Conservation (phyloP, 2,888 invertebrate genomes). For the Clusia tigrina region DNA sequence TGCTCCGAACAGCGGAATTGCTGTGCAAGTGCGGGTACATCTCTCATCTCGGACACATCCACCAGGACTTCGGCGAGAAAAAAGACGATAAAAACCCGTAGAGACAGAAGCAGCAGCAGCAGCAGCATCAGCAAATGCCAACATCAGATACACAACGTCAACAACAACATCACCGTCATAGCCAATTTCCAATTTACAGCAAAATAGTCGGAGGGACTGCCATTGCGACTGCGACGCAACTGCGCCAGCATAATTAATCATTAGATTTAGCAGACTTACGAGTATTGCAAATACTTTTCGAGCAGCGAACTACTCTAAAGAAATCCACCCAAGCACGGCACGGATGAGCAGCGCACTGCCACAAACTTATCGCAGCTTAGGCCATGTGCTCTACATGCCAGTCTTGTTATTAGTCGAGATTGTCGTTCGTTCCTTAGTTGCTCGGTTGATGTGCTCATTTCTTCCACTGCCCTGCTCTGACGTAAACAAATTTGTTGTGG, state of each 20-base stretch:
- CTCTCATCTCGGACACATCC: too few relatives aligned
- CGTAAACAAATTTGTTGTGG: not conserved
- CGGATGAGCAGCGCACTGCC: not conserved
- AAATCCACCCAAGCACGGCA: constrained; percentile 45
- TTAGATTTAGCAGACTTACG: constrained; percentile 60
- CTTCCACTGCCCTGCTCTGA: constrained; percentile 26
- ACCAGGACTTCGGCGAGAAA: too few relatives aligned
- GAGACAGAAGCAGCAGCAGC: not conserved
- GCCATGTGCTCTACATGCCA: too few relatives aligned
- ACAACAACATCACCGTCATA: too few relatives aligned
- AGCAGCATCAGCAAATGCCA: too few relatives aligned
- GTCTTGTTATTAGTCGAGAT: constrained; percentile 26
- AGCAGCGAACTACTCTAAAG: constrained; percentile 52
- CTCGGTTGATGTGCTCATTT: constrained; percentile 39
- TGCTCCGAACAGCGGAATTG: not conserved
- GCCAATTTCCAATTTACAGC: not conserved
- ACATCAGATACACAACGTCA: too few relatives aligned
- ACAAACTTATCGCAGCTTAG: not conserved
- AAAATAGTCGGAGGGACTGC: too few relatives aligned
- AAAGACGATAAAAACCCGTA: too few relatives aligned
- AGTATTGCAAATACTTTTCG: constrained; percentile 59
- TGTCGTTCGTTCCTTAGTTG: too few relatives aligned
- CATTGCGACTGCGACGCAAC: constrained; percentile 11
- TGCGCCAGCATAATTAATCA: constrained; percentile 54
- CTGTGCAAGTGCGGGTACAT: constrained; percentile 25